Percentiles rank a stretch among this genome's conserved stretches.
phyloP scores from a whole-genome alignment of 2,797 vertebrate species.

The Chelonia mydas region DNA sequence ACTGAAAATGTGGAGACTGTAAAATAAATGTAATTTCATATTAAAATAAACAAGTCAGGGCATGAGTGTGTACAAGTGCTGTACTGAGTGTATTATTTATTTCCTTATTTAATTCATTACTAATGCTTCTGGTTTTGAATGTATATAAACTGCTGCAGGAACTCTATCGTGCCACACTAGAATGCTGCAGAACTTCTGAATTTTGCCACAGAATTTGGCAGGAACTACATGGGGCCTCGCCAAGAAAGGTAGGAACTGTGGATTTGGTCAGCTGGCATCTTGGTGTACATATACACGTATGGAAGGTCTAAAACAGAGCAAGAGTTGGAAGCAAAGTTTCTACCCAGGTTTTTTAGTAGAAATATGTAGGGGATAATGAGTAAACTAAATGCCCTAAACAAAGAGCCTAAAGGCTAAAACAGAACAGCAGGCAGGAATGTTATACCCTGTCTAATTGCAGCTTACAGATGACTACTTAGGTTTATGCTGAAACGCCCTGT shows the following conservation, averaged over 20 bases:
- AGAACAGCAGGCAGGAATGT: constrained; percentile 1
- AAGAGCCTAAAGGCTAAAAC: neutral
- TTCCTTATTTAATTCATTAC: neutral
- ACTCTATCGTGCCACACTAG: neutral
- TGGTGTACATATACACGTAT: neutral
- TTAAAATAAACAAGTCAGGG: neutral
- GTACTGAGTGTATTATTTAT: neutral
- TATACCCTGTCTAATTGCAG: neutral
- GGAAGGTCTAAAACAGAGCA: constrained; percentile 42
- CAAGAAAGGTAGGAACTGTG: constrained; percentile 25
- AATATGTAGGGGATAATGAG: neutral
- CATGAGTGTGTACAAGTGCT: neutral
- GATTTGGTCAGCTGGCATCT: constrained; percentile 42
- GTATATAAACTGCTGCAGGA: neutral
- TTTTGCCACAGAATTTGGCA: constrained; percentile 18
- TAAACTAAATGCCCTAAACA: neutral
- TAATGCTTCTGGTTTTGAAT: accelerated
- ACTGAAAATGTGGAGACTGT: neutral
- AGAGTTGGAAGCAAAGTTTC: neutral
- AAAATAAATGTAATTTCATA: neutral
- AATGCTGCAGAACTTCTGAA: constrained; percentile 10
- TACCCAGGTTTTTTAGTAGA: constrained; percentile 1
- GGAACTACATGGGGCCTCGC: constrained; percentile 23
- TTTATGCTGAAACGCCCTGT: neutral
- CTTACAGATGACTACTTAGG: accelerated